Evolutionary conservation across 2,888 invertebrate genomes (phyloP).

Genomic region (Hypsopygia costalis): DNA sequence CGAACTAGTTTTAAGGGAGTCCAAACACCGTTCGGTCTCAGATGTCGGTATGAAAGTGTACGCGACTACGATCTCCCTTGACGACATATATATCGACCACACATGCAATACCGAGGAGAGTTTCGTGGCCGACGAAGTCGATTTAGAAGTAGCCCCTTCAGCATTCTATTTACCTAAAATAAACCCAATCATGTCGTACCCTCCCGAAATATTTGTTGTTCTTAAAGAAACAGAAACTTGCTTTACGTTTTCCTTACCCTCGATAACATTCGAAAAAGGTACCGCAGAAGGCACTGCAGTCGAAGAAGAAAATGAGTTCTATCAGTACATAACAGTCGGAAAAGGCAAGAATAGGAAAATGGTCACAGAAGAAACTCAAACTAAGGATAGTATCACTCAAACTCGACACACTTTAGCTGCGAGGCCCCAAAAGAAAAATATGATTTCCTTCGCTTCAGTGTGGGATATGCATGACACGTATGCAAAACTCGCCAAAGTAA

Average conservation of each 20-base stretch:
- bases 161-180: constrained; percentile 60
- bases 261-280: constrained; percentile 81
- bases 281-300: constrained; percentile 79
- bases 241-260: constrained; percentile 83
- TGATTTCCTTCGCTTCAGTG: constrained; percentile 84
- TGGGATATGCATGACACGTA: constrained; percentile 91
- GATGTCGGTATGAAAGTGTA: constrained; percentile 61
- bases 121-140: constrained; percentile 31
- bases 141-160: constrained; percentile 57
- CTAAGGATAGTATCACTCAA: constrained; percentile 81
- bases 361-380: constrained; percentile 86
- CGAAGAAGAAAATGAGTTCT: constrained; percentile 83
- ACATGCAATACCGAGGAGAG: constrained; percentile 66
- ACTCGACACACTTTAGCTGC: constrained; percentile 82
- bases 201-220: constrained; percentile 81
- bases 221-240: constrained; percentile 84
- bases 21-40: no score
- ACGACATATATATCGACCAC: constrained; percentile 75
- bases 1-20: no score
- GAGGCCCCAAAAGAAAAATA: constrained; percentile 75
- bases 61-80: constrained; percentile 72
- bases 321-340: constrained; percentile 84
- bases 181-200: constrained; percentile 55
- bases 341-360: constrained; percentile 85
- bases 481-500: constrained; percentile 53